Base-by-base conservation (phyloP, 2,113 vertebrate species). In the Burhinus bistriatus region DNA sequence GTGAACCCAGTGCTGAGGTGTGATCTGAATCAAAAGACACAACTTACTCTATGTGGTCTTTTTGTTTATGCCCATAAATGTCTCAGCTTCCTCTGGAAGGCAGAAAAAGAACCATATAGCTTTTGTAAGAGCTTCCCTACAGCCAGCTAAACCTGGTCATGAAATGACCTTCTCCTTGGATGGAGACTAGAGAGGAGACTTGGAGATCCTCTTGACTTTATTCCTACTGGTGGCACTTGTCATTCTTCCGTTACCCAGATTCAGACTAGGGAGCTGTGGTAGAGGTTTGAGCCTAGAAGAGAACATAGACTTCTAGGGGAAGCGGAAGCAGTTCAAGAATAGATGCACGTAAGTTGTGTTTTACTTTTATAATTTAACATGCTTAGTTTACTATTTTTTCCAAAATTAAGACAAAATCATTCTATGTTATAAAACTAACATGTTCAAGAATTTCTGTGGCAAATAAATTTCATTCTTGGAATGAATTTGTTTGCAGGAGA, bases 41-140 rank as follows among this genome's bases (percentile, higher is more conserved):
- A 26, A 38, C 18, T 62, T 54, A 15, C 3, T 73, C 14, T 11
- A 11, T 0, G 0, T 16, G 4, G 12, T 34, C 25, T 72, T 65
- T 40, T 47, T 73, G 14, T 76, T 92, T 70, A 49, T 59, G 32
- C 9, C 15, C 14, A 18, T n/a, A 34, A n/a, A 22, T 47, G 15
- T 7, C 45, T 47, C 5, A 0, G 0, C 64, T 86, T 80, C 12
- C 5, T 40, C n/a, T 72, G 45, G 26, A 80, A 79, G 72, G 23
- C 3, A 72, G 49, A 27, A 58, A 61, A 78, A 71, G 27, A 70
- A 3, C 8, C 0, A 3, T 4, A 5, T 9, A 38, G 2, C 2
- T 8, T 69, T 21, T 44, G 2, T 30, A 27, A 65, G 40, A 38
- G 5, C 34, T 61, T 36, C 27, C 21, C 34, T 34, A 11, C 52